These are phyloP conservation scores for Lichenostomus cassidix DNA, from an alignment of 2,113 vertebrate genomes.

Conservation along the genomic window DNA sequence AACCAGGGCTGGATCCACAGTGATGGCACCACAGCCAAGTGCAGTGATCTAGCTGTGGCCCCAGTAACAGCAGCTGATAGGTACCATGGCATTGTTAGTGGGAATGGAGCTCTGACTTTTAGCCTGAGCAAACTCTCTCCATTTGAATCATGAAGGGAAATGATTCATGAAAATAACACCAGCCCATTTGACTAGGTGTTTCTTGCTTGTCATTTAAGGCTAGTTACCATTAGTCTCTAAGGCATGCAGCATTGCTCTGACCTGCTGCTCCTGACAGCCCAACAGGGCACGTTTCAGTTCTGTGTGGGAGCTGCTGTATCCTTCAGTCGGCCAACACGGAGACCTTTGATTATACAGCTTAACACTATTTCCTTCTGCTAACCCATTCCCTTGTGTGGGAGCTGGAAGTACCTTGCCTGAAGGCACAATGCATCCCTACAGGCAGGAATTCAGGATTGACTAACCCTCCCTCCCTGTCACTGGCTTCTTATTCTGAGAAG, in stretches of 20 bases:
- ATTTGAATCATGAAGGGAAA: neutral
- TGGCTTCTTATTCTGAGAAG: constrained; percentile 37
- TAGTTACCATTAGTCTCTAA: neutral
- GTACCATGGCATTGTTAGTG: neutral
- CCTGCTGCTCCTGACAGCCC: neutral
- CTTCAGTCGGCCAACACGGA: neutral
- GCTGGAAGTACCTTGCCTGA: constrained; percentile 42
- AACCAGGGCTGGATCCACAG: neutral
- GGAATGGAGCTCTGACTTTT: neutral
- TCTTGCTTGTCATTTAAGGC: neutral
- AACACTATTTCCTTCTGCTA: neutral
- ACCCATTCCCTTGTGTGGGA: neutral
- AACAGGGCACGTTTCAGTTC: neutral
- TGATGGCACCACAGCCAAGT: neutral
- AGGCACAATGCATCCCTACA: constrained; percentile 33
- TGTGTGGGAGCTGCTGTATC: neutral
- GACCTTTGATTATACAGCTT: neutral
- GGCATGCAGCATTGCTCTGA: neutral
- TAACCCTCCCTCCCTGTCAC: neutral
- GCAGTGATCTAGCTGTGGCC: neutral
- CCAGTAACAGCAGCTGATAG: neutral
- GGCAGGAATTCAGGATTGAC: constrained; percentile 27
- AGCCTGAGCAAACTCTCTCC: neutral
- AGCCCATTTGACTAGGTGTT: neutral
- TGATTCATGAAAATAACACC: too few relatives aligned